Conservation (phyloP, 2,888 invertebrate genomes). For the Pammene fasciana region DNA sequence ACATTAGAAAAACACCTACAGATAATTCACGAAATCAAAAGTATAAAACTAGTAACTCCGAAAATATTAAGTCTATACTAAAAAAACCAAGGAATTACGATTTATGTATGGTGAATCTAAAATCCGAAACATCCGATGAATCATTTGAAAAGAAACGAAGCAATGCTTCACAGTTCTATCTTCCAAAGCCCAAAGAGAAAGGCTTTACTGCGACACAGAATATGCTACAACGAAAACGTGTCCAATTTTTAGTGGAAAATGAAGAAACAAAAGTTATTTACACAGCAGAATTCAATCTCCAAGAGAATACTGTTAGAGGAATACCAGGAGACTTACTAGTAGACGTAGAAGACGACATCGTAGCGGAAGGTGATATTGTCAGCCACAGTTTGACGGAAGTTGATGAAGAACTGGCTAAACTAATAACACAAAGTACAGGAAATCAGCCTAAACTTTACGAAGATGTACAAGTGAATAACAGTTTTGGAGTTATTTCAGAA, state of each 20-base stretch:
- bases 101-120: constrained; percentile 55
- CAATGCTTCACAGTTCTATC: constrained; percentile 84
- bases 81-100: constrained; percentile 82
- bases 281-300: constrained; percentile 77
- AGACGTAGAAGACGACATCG: constrained; percentile 63
- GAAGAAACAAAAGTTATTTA: constrained; percentile 80
- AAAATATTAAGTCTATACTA: constrained; percentile 84
- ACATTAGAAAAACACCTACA: constrained; percentile 58
- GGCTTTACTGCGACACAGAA: constrained; percentile 59
- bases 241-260: constrained; percentile 88
- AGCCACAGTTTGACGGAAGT: constrained; percentile 62
- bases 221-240: constrained; percentile 85
- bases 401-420: constrained; percentile 53
- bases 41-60: constrained; percentile 66
- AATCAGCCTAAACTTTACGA: constrained; percentile 50
- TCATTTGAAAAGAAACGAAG: constrained; percentile 63
- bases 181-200: constrained; percentile 82
- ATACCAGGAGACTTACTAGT: constrained; percentile 50
- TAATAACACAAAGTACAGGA: constrained; percentile 54
- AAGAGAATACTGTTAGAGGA: constrained; percentile 61
- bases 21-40: constrained; percentile 61
- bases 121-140: constrained; percentile 63
- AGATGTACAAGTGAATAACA: constrained; percentile 49
- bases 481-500: constrained; percentile 50
- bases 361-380: constrained; percentile 71